Evolutionary conservation across 2,888 invertebrate genomes (phyloP).

Genomic region (Ditylenchus weischeri): DNA sequence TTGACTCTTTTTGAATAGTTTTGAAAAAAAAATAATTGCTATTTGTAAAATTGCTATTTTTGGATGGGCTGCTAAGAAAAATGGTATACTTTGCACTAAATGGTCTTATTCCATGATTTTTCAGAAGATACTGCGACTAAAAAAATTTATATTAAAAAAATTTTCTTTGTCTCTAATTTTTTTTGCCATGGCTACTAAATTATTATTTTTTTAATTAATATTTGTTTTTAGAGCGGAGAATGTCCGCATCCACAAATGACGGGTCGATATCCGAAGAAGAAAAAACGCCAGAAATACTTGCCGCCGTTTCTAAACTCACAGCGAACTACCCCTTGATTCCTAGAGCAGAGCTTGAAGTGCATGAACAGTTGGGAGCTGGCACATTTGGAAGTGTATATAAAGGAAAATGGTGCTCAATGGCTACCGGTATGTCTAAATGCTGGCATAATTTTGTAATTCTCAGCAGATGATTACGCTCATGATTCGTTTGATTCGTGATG

Average conservation of each 20-base stretch:
- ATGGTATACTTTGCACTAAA: too few relatives aligned
- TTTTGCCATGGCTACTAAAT: background rate
- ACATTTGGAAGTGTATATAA: conserved; percentile 42
- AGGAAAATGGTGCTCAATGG: conserved; percentile 37
- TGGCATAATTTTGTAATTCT: too few relatives aligned
- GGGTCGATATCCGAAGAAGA: conserved; percentile 1
- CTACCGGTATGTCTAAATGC: background rate
- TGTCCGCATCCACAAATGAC: conserved; percentile 7
- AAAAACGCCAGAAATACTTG: conserved; percentile 14
- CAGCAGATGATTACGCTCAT: too few relatives aligned
- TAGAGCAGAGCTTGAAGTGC: conserved; percentile 39
- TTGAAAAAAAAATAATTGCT: too few relatives aligned
- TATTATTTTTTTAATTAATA: background rate
- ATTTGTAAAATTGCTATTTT: too few relatives aligned
- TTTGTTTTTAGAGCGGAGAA: background rate
- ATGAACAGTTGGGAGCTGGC: conserved; percentile 12
- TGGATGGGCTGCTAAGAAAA: too few relatives aligned
- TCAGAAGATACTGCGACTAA: too few relatives aligned
- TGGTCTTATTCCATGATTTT: too few relatives aligned
- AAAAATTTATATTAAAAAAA: too few relatives aligned
- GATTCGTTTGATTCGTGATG: too few relatives aligned
- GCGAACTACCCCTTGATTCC: conserved; percentile 43
- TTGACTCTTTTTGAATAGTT: background rate
- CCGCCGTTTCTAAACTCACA: conserved; percentile 8
- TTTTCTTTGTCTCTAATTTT: too few relatives aligned